A percentile compares a stretch with the other conserved stretches of the same genome.
Conservation (phyloP, 2,888 invertebrate species). For the Thyatira batis region DNA sequence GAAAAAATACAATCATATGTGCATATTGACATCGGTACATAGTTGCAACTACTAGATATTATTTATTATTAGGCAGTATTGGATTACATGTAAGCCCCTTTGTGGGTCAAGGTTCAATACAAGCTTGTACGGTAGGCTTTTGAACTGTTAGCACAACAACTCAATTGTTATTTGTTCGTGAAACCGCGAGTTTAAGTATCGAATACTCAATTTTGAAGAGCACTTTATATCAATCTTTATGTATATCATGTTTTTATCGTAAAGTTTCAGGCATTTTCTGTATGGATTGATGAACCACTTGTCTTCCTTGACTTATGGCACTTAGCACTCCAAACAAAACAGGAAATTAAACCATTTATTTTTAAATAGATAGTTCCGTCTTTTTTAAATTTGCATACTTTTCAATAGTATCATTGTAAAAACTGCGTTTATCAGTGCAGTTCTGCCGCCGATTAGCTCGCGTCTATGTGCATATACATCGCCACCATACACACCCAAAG, state of each 20-base stretch:
- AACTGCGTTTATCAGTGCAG: neutral
- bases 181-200: neutral
- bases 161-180: neutral
- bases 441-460: neutral
- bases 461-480: conserved; percentile 28
- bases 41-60: neutral
- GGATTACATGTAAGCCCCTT: conserved; percentile 24
- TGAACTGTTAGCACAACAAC: neutral
- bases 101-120: conserved; percentile 31
- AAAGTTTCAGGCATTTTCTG: too few species aligned
- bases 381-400: too few species aligned
- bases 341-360: too few species aligned
- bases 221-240: too few species aligned
- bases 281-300: too few species aligned
- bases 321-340: too few species aligned
- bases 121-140: conserved; percentile 24
- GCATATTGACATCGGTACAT: too few species aligned
- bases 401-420: too few species aligned
- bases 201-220: too few species aligned
- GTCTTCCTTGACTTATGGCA: too few species aligned
- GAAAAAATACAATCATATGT: neutral
- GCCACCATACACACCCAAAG: conserved; percentile 41
- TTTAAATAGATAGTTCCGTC: too few species aligned
- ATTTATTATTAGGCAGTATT: conserved; percentile 25
- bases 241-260: too few species aligned